These are phyloP conservation scores for Hymenopus coronatus DNA, from an alignment of 2,888 invertebrate genomes.

Conservation along the genomic window DNA sequence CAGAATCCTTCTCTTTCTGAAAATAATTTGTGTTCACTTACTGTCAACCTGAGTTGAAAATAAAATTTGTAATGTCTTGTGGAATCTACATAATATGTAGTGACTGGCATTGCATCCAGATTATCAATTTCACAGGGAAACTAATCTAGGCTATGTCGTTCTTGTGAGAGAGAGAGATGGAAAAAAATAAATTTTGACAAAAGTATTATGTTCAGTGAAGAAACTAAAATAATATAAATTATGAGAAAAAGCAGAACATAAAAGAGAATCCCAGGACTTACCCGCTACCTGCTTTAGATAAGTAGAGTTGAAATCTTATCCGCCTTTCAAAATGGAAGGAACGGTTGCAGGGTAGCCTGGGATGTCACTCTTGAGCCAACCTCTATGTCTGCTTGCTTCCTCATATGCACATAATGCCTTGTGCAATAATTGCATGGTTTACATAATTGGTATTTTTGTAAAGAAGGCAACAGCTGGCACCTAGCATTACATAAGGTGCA, in stretches of 20 bases:
- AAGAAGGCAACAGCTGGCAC: conserved; percentile 18
- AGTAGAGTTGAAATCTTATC: background rate
- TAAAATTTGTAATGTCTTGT: background rate
- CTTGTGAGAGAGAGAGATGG: background rate
- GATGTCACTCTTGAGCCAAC: background rate
- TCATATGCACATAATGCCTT: background rate
- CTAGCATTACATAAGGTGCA: conserved; percentile 15
- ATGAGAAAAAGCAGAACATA: conserved; percentile 6
- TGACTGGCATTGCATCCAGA: background rate
- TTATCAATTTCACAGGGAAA: background rate
- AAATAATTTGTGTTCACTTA: too few species aligned
- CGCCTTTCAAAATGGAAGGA: background rate
- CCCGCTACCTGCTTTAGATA: conserved; percentile 16
- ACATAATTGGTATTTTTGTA: background rate
- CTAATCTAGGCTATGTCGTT: background rate
- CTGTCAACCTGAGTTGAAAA: too few species aligned
- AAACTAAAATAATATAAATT: background rate
- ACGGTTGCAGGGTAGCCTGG: background rate
- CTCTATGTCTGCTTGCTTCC: background rate
- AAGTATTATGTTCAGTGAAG: background rate
- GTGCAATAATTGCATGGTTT: background rate
- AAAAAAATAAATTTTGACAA: background rate
- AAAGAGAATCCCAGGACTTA: conserved; percentile 20
- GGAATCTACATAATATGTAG: background rate
- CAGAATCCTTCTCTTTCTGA: too few species aligned